These are phyloP conservation scores for Portevinia maculata DNA, from an alignment of 2,888 invertebrate species.

Conservation along the genomic window DNA sequence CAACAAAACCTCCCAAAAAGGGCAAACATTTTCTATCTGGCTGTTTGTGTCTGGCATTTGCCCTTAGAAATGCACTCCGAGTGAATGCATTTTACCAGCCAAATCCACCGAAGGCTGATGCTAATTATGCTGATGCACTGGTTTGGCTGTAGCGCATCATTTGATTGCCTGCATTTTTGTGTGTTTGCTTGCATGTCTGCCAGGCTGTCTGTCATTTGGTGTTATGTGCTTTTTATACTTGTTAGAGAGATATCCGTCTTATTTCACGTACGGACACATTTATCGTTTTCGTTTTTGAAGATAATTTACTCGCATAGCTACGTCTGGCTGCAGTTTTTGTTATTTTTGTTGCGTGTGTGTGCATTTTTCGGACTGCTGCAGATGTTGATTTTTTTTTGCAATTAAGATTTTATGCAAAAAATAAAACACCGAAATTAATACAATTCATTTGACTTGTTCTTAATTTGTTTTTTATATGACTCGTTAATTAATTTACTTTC, in stretches of 20 bases:
- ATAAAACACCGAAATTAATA: conserved; percentile 17
- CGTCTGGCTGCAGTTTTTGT: conserved; percentile 57
- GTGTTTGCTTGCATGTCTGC: conserved; percentile 45
- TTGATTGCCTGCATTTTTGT: conserved; percentile 51
- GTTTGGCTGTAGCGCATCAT: conserved; percentile 22
- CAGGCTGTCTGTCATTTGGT: conserved; percentile 56
- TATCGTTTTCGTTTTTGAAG: conserved; percentile 37
- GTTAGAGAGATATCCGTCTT: conserved; percentile 54
- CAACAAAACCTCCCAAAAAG: conserved; percentile 43
- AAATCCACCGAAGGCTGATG: conserved; percentile 24
- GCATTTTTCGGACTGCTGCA: conserved; percentile 43
- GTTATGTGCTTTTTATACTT: conserved; percentile 62
- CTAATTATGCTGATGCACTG: conserved; percentile 71
- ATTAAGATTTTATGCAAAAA: conserved; percentile 42
- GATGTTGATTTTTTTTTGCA: conserved; percentile 41
- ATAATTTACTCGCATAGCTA: conserved; percentile 34
- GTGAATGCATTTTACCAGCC: conserved; percentile 62
- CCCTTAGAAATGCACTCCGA: conserved; percentile 66
- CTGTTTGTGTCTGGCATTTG: conserved; percentile 47
- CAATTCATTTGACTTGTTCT: conserved; percentile 19
- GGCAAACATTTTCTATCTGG: conserved; percentile 25
- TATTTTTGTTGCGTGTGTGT: conserved; percentile 30
- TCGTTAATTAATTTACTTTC: conserved; percentile 69
- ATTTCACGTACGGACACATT: conserved; percentile 40
- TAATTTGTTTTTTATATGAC: conserved; percentile 23